Percentiles rank a stretch among this genome's conserved stretches.
Conservation (phyloP, 30 jellyfish, hydroid and myxozoan species). For the Sanderia malayensis region DNA sequence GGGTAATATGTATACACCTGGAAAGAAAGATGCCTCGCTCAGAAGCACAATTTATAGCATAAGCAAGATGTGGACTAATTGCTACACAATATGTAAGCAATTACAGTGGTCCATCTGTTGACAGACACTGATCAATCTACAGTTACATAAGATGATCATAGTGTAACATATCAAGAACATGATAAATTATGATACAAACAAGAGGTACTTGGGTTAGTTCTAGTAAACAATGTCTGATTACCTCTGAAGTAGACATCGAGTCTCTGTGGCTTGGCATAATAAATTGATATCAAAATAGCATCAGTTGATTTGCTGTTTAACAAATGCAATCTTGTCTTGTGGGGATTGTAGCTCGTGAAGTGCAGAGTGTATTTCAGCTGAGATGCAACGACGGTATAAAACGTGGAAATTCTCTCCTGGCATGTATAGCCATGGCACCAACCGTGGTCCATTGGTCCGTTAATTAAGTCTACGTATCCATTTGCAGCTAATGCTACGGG, state of each 20-base stretch:
- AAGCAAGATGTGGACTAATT: no score
- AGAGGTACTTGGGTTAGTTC: no score
- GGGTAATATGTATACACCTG: slow-evolving; percentile 56
- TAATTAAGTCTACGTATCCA: slow-evolving; percentile 84
- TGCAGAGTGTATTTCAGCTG: slow-evolving; percentile 52
- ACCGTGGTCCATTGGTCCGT: slow-evolving; percentile 99
- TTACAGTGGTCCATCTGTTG: no score
- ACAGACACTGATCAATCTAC: no score
- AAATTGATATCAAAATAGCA: slow-evolving; percentile 56
- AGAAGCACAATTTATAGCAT: no score
- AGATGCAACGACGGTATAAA: slow-evolving; percentile 75
- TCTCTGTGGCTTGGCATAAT: slow-evolving; percentile 76
- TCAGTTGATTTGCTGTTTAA: slow-evolving; percentile 73
- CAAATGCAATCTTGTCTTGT: slow-evolving; percentile 71
- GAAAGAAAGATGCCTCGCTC: no score
- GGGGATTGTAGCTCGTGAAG: slow-evolving; percentile 79
- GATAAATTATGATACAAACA: no score
- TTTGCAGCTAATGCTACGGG: slow-evolving; percentile 81
- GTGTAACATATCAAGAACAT: no score
- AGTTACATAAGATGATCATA: no score
- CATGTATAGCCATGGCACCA: slow-evolving; percentile 99
- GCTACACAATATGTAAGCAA: no score
- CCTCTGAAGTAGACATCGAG: slow-evolving; percentile 83
- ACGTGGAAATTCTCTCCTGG: slow-evolving; percentile 91
- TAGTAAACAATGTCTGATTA: no score